Conservation (phyloP, 2,797 vertebrate species). For the Crypturellus tataupa region DNA sequence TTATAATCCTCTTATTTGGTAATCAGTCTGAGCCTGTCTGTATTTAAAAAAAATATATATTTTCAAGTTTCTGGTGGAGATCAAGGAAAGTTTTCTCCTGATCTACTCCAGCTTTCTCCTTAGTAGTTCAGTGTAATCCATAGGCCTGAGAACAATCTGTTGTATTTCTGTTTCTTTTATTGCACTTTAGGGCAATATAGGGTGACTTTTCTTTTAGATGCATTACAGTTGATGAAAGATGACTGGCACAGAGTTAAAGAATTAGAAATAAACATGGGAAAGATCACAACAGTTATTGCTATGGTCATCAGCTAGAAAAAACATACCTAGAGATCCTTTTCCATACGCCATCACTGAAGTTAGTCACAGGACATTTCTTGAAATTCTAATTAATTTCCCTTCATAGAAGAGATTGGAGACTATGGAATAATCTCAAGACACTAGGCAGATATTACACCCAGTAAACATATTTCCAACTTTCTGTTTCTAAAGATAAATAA, state of each 20-base stretch:
- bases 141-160: background rate
- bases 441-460: background rate
- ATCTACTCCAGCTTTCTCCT: slow-evolving; percentile 15
- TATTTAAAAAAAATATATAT: slow-evolving; percentile 9
- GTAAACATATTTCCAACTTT: slow-evolving; percentile 9
- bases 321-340: background rate
- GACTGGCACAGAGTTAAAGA: background rate
- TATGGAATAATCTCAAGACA: background rate
- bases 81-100: slow-evolving; percentile 59
- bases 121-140: background rate
- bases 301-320: background rate
- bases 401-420: background rate
- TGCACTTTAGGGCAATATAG: background rate
- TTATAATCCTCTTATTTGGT: slow-evolving; percentile 72
- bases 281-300: fast-evolving
- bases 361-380: background rate
- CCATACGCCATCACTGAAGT: background rate
- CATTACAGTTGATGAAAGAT: background rate
- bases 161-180: background rate
- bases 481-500: slow-evolving; percentile 27
- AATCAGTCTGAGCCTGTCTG: slow-evolving; percentile 59
- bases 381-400: background rate
- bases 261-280: background rate
- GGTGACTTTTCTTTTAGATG: background rate
- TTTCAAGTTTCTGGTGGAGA: slow-evolving; percentile 32